These are phyloP conservation scores for Sceloporus undulatus DNA, from an alignment of 2,113 vertebrate genomes.

Conservation along the genomic window DNA sequence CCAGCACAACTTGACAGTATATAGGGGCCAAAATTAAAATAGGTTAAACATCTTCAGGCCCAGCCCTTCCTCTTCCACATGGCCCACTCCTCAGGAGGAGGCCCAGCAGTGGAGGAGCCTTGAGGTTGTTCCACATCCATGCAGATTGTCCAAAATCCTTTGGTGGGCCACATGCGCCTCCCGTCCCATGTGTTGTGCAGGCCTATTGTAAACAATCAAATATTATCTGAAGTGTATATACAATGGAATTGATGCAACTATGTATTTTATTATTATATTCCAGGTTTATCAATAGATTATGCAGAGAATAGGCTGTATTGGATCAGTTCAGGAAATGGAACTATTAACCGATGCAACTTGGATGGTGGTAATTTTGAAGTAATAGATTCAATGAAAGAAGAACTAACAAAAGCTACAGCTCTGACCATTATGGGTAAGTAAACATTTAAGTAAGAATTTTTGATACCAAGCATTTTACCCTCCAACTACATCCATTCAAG, in stretches of 20 bases:
- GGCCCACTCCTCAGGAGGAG: too few species aligned
- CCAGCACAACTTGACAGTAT: too few species aligned
- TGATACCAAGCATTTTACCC: constrained; percentile 34
- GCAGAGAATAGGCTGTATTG: constrained; percentile 94
- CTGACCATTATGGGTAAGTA: constrained; percentile 98
- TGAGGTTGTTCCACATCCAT: too few species aligned
- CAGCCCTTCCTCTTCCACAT: too few species aligned
- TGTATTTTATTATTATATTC: constrained; percentile 73
- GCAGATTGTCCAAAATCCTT: too few species aligned
- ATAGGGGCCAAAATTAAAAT: too few species aligned
- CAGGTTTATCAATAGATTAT: constrained; percentile 96
- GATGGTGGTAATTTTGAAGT: constrained; percentile 94
- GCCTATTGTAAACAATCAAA: not conserved
- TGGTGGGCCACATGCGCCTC: too few species aligned
- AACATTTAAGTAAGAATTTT: constrained; percentile 81
- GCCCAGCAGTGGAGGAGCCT: too few species aligned
- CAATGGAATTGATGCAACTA: constrained; percentile 34
- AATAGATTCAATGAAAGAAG: constrained; percentile 93
- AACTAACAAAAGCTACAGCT: constrained; percentile 93
- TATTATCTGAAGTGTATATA: not conserved
- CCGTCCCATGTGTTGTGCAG: too few species aligned
- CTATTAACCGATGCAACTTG: constrained; percentile 97
- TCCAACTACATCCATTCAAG: constrained; percentile 59
- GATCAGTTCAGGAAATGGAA: constrained; percentile 98
- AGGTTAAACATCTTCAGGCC: too few species aligned